These are phyloP conservation scores for Mamestra configurata DNA, from an alignment of 1,140 invertebrate genomes.

Conservation along the genomic window DNA sequence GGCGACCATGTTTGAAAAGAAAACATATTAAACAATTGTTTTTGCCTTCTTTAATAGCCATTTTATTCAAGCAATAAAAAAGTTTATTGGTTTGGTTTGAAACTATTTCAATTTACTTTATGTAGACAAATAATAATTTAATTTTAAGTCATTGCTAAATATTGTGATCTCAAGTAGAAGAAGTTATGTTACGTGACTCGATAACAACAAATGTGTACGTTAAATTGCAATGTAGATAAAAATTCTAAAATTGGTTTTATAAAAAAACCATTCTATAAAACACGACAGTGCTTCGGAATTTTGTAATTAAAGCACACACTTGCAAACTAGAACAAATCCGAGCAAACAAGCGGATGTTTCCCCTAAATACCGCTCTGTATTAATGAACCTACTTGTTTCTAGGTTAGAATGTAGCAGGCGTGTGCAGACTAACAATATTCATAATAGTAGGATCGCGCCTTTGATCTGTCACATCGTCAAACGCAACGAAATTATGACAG, in stretches of 20 bases:
- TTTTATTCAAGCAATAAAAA: no score
- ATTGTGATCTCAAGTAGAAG: no score
- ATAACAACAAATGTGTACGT: no score
- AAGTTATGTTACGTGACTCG: no score
- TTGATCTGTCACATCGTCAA: conserved; percentile 51
- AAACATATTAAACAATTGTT: not conserved
- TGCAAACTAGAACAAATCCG: conserved; percentile 9
- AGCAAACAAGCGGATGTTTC: conserved; percentile 3
- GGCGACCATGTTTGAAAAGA: conserved; percentile 1
- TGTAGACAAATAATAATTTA: no score
- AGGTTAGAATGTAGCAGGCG: conserved; percentile 51
- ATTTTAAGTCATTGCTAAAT: no score
- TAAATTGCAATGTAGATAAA: not conserved
- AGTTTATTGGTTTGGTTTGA: no score
- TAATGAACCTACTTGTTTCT: conserved; percentile 44
- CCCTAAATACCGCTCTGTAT: conserved; percentile 13
- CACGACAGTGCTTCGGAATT: not conserved
- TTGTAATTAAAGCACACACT: conserved; percentile 1
- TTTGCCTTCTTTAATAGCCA: no score
- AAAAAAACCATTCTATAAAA: not conserved
- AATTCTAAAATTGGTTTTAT: no score
- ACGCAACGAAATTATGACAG: conserved; percentile 53
- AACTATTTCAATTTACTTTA: no score
- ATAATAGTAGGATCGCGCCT: conserved; percentile 51
- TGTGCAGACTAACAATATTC: conserved; percentile 47